phyloP scores from a whole-genome alignment of 2,113 vertebrate species.

The Ciconia maguari region DNA sequence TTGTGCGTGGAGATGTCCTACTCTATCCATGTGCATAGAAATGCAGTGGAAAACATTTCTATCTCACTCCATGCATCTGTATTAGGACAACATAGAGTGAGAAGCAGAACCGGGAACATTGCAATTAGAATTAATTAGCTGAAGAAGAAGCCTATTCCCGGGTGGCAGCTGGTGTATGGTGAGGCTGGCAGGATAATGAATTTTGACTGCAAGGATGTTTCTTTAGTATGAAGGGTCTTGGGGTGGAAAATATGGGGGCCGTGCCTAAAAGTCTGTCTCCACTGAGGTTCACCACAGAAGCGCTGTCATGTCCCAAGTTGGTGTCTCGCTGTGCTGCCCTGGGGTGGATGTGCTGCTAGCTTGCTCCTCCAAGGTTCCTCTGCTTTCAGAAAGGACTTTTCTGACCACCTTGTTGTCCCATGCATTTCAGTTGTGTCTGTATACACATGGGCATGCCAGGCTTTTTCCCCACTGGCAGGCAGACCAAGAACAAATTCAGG shows the following conservation, averaged over 20 bases:
- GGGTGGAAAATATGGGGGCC: not conserved
- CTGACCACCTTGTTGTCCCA: not conserved
- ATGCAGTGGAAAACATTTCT: not conserved
- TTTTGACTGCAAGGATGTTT: not conserved
- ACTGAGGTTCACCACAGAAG: accelerated
- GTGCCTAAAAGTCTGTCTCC: accelerated
- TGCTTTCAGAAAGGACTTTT: not conserved
- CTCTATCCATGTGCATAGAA: not conserved
- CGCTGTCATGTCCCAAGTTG: not conserved
- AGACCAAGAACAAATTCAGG: not conserved
- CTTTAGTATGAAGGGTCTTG: not conserved
- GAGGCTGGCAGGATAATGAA: too few relatives aligned
- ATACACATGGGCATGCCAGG: not conserved
- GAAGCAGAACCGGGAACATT: not conserved
- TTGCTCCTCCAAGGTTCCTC: not conserved
- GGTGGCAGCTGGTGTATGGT: not conserved
- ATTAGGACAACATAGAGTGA: not conserved
- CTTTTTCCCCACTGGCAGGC: not conserved
- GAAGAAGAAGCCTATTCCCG: not conserved
- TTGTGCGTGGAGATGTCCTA: not conserved
- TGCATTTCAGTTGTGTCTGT: not conserved
- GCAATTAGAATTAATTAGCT: not conserved
- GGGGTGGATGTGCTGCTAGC: not conserved
- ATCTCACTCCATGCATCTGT: not conserved
- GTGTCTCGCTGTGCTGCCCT: not conserved